Evolutionary conservation across 2,797 vertebrate genomes (phyloP).

Genomic region (Gymnodraco acuticeps): DNA sequence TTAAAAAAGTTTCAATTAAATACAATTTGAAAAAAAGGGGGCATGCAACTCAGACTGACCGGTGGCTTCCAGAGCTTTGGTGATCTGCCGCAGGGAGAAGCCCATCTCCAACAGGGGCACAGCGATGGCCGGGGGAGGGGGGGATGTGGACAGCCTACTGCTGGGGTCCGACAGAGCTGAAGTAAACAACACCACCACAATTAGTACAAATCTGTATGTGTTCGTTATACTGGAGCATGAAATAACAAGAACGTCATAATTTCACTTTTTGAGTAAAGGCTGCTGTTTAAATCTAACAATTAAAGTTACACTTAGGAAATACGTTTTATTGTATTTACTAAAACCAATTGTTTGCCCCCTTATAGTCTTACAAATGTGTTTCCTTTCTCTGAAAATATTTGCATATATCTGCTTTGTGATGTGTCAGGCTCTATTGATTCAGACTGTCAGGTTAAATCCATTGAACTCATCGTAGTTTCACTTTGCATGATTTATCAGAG

Average conservation of each 20-base stretch:
- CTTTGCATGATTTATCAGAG: background rate
- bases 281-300: too few relatives aligned
- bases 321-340: too few relatives aligned
- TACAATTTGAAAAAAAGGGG: background rate
- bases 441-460: background rate
- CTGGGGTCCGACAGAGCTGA: slow-evolving; percentile 96
- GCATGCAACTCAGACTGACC: slow-evolving; percentile 77
- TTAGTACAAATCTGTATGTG: background rate
- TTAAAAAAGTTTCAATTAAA: background rate
- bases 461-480: background rate
- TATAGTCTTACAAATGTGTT: too few relatives aligned
- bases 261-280: too few relatives aligned
- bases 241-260: background rate
- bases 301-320: too few relatives aligned
- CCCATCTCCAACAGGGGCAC: slow-evolving; percentile 98
- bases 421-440: background rate
- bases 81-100: slow-evolving; percentile 96
- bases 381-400: background rate
- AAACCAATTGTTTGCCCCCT: background rate
- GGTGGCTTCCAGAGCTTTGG: slow-evolving; percentile 97
- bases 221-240: background rate
- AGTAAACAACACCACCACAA: slow-evolving; percentile 6
- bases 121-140: slow-evolving; percentile 97
- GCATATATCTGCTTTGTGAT: background rate
- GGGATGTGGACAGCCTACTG: slow-evolving; percentile 96